A percentile compares a stretch with the other conserved stretches of the same genome.
Evolutionary conservation across 2,888 invertebrate genomes (phyloP).

Genomic region (Emmelina monodactyla): DNA sequence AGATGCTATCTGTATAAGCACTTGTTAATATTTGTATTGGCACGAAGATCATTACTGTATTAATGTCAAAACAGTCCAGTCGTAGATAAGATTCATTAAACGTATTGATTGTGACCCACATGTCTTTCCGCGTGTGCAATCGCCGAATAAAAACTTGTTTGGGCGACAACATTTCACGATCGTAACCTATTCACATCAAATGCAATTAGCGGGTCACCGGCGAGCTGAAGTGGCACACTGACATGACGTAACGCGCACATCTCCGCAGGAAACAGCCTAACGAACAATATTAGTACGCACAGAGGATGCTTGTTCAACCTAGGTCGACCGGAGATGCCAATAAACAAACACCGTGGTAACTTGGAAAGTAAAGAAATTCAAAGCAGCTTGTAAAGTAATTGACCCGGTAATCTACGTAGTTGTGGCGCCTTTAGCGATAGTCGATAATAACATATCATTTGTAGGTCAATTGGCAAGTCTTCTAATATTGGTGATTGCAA

Average conservation of each 20-base stretch:
- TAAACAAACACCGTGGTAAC: neutral
- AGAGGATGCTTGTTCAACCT: constrained; percentile 17
- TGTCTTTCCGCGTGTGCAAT: constrained; percentile 34
- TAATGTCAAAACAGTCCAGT: neutral
- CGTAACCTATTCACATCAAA: constrained; percentile 43
- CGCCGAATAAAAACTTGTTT: constrained; percentile 25
- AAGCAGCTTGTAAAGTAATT: constrained; percentile 32
- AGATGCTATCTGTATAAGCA: too few relatives aligned
- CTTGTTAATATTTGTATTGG: too few relatives aligned
- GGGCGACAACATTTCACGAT: constrained; percentile 37
- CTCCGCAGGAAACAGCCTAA: constrained; percentile 24
- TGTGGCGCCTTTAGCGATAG: constrained; percentile 29
- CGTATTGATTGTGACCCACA: constrained; percentile 37
- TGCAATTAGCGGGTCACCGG: constrained; percentile 49
- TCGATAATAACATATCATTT: constrained; percentile 39
- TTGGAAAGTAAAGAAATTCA: constrained; percentile 46
- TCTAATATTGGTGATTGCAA: constrained; percentile 41
- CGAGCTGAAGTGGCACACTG: constrained; percentile 40
- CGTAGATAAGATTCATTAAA: constrained; percentile 27
- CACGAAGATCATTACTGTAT: too few relatives aligned
- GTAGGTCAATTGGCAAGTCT: constrained; percentile 49
- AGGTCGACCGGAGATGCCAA: neutral
- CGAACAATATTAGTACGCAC: constrained; percentile 27
- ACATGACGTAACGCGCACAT: constrained; percentile 31
- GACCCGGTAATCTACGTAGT: constrained; percentile 33